Percentiles rank a stretch among this genome's conserved stretches.
Conservation (phyloP, 2,113 vertebrate genomes). For the Syngnathus typhle region DNA sequence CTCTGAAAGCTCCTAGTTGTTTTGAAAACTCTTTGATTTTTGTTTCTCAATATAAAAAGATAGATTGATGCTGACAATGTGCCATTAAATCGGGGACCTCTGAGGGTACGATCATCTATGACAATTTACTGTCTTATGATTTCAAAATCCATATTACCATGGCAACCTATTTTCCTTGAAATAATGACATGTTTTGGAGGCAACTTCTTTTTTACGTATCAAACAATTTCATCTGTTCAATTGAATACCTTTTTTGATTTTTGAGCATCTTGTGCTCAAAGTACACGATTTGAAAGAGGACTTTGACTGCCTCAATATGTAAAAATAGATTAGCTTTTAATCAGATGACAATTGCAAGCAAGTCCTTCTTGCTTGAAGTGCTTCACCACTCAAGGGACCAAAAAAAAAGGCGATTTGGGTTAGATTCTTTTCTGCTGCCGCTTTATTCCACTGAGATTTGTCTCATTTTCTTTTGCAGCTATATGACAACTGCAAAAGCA, state of each 20-base stretch:
- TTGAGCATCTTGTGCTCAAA: conserved; percentile 3
- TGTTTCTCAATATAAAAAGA: conserved; percentile 16
- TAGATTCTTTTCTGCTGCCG: conserved; percentile 43
- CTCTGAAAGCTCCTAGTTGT: conserved; percentile 17
- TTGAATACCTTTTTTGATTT: neutral
- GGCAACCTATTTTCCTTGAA: neutral
- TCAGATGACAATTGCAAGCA: conserved; percentile 54
- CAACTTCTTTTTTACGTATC: neutral
- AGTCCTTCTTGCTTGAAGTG: conserved; percentile 59
- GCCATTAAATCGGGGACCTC: neutral
- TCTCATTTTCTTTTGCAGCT: conserved; percentile 1
- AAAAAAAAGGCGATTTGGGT: conserved; percentile 47
- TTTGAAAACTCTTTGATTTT: conserved; percentile 15
- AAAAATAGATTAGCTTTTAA: conserved; percentile 62
- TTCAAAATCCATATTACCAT: neutral
- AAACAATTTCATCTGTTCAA: neutral
- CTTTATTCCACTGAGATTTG: conserved; percentile 31
- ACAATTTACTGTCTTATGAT: conserved; percentile 8
- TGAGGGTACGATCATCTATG: conserved; percentile 1
- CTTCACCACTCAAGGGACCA: conserved; percentile 46
- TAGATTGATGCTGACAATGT: conserved; percentile 15
- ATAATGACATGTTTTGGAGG: conserved; percentile 3
- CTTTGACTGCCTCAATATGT: conserved; percentile 28
- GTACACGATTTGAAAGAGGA: conserved; percentile 21
- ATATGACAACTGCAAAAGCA: conserved; percentile 3